Percentiles rank a stretch among this genome's conserved stretches.
Evolutionary conservation across 2,113 vertebrate species (phyloP).

Genomic region (Rallus limicola): DNA sequence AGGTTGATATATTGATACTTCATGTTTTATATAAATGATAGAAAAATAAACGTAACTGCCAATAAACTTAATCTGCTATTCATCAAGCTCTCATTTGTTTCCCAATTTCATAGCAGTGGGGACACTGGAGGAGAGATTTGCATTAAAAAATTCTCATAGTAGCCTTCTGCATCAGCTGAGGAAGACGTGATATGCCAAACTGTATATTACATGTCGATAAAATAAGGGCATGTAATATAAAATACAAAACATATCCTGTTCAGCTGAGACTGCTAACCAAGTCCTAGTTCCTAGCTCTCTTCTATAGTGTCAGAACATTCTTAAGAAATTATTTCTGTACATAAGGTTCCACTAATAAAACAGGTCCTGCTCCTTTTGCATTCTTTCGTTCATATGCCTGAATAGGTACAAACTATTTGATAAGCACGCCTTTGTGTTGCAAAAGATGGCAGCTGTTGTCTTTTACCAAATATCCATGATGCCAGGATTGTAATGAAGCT

Average conservation of each 20-base stretch:
- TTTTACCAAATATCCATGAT: neutral
- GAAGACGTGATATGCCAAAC: neutral
- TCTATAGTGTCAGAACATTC: neutral
- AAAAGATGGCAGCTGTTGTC: neutral
- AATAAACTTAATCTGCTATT: conserved; percentile 38
- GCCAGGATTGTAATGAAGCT: neutral
- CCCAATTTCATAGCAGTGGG: neutral
- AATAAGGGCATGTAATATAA: conserved; percentile 20
- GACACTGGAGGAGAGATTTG: neutral
- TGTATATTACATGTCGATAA: neutral
- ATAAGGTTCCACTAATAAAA: neutral
- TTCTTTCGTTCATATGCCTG: neutral
- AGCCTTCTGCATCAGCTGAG: neutral
- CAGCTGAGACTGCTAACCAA: conserved; percentile 18
- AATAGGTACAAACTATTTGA: neutral
- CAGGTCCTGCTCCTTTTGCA: rapidly evolving
- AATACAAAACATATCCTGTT: conserved; percentile 1
- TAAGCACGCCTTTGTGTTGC: neutral
- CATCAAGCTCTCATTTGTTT: conserved; percentile 34
- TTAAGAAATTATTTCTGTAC: neutral
- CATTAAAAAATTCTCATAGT: neutral
- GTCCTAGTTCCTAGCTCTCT: conserved; percentile 7
- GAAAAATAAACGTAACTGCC: conserved; percentile 54
- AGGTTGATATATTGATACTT: conserved; percentile 34
- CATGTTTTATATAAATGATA: conserved; percentile 20